Conservation (phyloP, 2,113 vertebrate species). For the Upupa epops region DNA sequence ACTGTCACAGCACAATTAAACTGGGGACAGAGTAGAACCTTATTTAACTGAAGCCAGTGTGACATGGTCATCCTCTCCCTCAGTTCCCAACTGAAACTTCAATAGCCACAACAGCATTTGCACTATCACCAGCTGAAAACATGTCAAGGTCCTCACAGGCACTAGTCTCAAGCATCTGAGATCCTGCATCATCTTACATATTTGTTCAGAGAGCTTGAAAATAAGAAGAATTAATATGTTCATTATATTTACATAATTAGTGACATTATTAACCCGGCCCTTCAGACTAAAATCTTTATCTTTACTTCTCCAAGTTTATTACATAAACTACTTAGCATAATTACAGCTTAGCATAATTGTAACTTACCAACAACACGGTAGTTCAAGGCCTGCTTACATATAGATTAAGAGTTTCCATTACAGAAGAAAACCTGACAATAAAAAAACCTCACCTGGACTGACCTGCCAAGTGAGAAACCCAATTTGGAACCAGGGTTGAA, state of each 20-base stretch:
- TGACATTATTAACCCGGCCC: not conserved
- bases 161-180: not conserved
- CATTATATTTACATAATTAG: conserved; percentile 13
- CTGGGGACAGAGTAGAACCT: not conserved
- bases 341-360: not conserved
- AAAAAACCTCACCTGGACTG: conserved; percentile 17
- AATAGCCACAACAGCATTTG: accelerated
- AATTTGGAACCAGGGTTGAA: not conserved
- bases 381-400: not conserved
- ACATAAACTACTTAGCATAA: conserved; percentile 16
- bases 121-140: not conserved
- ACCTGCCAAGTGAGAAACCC: not conserved
- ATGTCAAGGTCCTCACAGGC: not conserved
- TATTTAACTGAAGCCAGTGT: not conserved
- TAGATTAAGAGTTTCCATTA: not conserved
- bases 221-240: not conserved
- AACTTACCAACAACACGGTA: not conserved
- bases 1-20: not conserved
- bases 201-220: not conserved
- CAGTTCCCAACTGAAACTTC: not conserved
- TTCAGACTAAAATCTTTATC: conserved; percentile 17
- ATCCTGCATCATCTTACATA: not conserved
- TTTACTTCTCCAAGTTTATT: conserved; percentile 2
- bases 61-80: not conserved
- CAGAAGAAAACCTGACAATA: not conserved